Conservation (phyloP, 2,113 vertebrate genomes). For the Alaudala cheleensis region DNA sequence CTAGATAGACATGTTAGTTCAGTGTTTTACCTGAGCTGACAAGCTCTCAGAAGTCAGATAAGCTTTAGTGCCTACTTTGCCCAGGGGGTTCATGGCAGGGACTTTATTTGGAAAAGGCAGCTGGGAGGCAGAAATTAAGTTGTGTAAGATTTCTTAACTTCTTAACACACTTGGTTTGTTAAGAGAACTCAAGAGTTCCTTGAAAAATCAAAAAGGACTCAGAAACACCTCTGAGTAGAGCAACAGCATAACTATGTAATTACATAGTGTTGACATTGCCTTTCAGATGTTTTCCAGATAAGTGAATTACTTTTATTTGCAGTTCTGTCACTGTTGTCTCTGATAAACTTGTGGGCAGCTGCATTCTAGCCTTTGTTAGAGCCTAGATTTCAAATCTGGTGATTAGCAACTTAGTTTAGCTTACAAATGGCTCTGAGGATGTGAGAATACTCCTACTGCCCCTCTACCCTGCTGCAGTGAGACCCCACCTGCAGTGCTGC, state of each 20-base stretch:
- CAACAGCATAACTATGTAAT: neutral
- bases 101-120: neutral
- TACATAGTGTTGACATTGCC: neutral
- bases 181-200: neutral
- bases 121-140: neutral
- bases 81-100: neutral
- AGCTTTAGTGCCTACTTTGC: neutral
- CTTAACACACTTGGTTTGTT: neutral
- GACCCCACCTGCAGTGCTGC: neutral
- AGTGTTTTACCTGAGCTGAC: neutral
- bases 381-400: neutral
- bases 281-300: neutral
- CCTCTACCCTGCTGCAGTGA: neutral
- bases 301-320: neutral
- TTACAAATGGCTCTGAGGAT: neutral
- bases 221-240: neutral
- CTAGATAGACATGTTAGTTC: neutral
- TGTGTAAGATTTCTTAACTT: neutral
- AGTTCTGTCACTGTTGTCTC: neutral
- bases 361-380: neutral
- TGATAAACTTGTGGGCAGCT: neutral
- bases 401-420: neutral
- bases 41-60: neutral
- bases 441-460: neutral
- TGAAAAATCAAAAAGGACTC: neutral